phyloP scores from a whole-genome alignment of 1,140 invertebrate species.

The Ceratosolen solmsi region DNA sequence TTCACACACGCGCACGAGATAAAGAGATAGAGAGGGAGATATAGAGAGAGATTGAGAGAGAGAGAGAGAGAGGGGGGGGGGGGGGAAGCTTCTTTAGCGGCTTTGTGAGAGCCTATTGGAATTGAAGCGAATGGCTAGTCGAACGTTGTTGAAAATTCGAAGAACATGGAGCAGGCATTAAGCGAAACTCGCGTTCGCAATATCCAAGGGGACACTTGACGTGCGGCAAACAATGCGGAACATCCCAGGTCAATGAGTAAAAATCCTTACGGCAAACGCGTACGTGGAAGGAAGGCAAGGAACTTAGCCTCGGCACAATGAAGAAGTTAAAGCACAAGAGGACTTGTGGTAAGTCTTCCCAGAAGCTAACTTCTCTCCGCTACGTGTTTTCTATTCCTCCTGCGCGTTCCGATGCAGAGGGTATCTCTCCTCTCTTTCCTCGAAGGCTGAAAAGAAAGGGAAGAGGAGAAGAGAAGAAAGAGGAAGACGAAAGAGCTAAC shows the following conservation, averaged over 20 bases:
- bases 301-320: background rate
- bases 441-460: slow-evolving; percentile 19
- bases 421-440: slow-evolving; percentile 9
- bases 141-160: no score
- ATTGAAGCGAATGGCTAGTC: no score
- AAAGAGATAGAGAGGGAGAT: no score
- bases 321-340: slow-evolving; percentile 12
- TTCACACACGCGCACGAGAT: no score
- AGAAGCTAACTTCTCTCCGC: slow-evolving; percentile 20
- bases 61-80: no score
- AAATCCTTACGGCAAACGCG: slow-evolving; percentile 4
- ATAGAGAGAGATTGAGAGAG: no score
- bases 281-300: background rate
- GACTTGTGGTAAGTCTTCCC: slow-evolving; percentile 12
- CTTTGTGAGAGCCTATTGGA: no score
- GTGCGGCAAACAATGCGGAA: background rate
- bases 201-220: no score
- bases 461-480: background rate
- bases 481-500: background rate
- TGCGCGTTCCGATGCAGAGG: background rate
- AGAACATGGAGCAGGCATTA: no score
- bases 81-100: no score
- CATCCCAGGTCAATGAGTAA: background rate
- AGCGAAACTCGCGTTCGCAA: background rate
- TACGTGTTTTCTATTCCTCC: background rate